Evolutionary conservation across 2,113 vertebrate species (phyloP), one percentile per base, ranked within the genome.

Genomic region (Zeus faber): DNA sequence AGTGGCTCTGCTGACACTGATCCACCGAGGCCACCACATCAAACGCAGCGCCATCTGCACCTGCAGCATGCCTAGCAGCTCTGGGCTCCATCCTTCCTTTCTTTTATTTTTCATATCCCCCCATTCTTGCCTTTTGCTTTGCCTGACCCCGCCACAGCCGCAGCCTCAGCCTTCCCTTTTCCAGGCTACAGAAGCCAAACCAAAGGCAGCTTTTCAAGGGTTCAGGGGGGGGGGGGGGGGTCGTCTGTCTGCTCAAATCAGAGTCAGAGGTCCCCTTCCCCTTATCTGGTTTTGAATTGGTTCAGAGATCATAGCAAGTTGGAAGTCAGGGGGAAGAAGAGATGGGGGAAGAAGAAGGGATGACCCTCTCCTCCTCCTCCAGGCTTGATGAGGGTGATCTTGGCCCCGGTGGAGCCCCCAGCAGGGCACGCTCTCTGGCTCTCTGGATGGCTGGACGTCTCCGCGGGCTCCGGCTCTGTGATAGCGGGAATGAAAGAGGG

Each of bases 351-450:
- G n/a, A n/a, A n/a, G n/a, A n/a, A n/a, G n/a, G 73, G 81, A 82
- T 89, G 83, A 89, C 85, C 88, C 84, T 84, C 77, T 85, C n/a
- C n/a, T 37, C 33, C 33, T 37, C 85, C 87, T 87, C 80, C 17
- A 84, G 87, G 85, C 87, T 85, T 84, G 82, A 89, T 87, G 75
- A 62, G n/a, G n/a, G n/a, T n/a, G 85, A 90, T 89, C 85, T 86
- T 88, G 81, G 87, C 85, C 88, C n/a, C 83, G 89, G 89, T 83
- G 84, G 83, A 85, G 87, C 79, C 82, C 79, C 82, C 80, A 72
- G 73, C 71, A 76, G 87, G 81, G 70, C 67, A 75, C 58, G 68
- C 82, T 87, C 83, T 85, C 83, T 87, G 81, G 68, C 82, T 87
- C 83, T 85, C 83, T 87, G 81, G 83, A 85, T 83, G 75, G 83